Conservation (phyloP, 2,888 invertebrate species). For the Metalampra italica region DNA sequence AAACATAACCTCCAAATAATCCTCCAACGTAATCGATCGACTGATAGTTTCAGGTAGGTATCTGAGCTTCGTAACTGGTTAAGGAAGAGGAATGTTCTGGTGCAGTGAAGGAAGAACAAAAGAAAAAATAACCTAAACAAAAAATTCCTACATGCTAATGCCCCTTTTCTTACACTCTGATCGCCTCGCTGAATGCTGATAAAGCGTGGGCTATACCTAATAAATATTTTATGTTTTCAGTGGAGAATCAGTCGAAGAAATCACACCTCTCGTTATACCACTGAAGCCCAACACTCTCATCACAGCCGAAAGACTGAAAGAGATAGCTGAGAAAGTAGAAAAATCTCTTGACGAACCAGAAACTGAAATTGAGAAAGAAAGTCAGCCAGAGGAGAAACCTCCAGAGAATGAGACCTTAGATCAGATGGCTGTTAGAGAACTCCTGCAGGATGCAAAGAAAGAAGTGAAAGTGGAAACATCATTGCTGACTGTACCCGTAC, state of each 20-base stretch:
- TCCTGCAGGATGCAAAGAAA: conserved; percentile 79
- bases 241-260: conserved; percentile 71
- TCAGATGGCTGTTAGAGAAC: conserved; percentile 85
- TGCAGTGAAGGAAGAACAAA: too few relatives aligned
- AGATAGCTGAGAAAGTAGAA: conserved; percentile 72
- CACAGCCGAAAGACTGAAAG: conserved; percentile 65
- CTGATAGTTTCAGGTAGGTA: too few relatives aligned
- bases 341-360: conserved; percentile 73
- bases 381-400: conserved; percentile 18
- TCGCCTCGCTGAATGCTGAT: too few relatives aligned
- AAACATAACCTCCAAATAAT: conserved; percentile 16
- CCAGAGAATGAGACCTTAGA: conserved; percentile 69
- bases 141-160: too few relatives aligned
- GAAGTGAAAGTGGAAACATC: conserved; percentile 48
- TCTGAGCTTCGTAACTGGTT: too few relatives aligned
- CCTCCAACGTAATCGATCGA: too few relatives aligned
- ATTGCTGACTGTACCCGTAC: conserved; percentile 76
- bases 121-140: too few relatives aligned
- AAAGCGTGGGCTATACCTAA: too few relatives aligned
- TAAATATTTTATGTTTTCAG: conserved; percentile 42
- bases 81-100: too few relatives aligned
- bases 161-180: too few relatives aligned
- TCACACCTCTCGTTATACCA: conserved; percentile 82
- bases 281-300: conserved; percentile 78
- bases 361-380: conserved; percentile 34